phyloP scores from a whole-genome alignment of 2,113 vertebrate genomes.

The Columba janthina region DNA sequence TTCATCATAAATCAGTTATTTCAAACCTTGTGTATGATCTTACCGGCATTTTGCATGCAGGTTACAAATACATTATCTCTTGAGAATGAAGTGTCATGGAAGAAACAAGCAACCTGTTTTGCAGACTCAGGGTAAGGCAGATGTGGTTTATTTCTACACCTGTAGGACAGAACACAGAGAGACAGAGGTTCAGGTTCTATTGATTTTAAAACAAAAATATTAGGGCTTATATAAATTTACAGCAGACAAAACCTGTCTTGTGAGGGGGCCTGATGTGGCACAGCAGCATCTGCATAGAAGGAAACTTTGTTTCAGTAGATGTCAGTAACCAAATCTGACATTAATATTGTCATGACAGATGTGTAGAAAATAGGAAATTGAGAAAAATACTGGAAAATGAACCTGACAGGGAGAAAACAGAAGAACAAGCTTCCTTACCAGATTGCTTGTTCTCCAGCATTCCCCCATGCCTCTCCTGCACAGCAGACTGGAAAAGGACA shows the following conservation, averaged over 20 bases:
- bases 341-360: background rate
- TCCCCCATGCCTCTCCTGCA: accelerated
- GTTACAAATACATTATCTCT: background rate
- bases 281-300: background rate
- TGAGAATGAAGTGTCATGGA: accelerated
- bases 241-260: background rate
- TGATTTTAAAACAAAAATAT: background rate
- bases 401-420: background rate
- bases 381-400: background rate
- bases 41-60: background rate
- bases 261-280: background rate
- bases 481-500: background rate
- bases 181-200: background rate
- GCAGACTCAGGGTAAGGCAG: background rate
- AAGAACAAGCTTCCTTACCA: background rate
- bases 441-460: background rate
- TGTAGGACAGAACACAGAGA: background rate
- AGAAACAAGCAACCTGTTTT: background rate
- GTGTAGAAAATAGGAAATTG: background rate
- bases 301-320: background rate
- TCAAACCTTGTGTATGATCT: background rate
- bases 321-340: background rate
- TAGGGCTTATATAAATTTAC: background rate
- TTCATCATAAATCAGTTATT: background rate
- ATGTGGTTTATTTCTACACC: background rate